Conservation (phyloP, 1,140 invertebrate genomes). For the Elysia chlorotica region DNA sequence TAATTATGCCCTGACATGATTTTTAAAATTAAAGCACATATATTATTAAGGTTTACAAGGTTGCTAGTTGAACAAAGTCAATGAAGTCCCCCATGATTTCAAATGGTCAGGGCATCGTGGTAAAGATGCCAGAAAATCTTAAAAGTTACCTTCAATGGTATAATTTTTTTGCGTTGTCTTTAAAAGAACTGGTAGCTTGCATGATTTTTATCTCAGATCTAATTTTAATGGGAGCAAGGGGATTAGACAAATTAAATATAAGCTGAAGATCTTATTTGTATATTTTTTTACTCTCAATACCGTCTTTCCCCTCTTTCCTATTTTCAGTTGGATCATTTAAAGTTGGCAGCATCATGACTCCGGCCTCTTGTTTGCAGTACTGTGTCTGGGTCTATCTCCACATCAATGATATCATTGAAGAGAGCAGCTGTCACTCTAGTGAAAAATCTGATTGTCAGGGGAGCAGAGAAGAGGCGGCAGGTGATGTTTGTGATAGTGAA, state of each 20-base stretch:
- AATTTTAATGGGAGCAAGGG: no score
- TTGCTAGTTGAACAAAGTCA: no score
- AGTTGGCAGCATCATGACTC: neutral
- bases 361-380: neutral
- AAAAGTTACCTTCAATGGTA: no score
- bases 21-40: neutral
- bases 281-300: no score
- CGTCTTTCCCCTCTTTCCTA: neutral
- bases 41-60: neutral
- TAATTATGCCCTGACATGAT: neutral
- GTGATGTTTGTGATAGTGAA: neutral
- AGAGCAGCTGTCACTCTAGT: neutral
- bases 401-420: neutral
- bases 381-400: conserved; percentile 6
- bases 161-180: no score
- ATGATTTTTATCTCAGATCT: no score
- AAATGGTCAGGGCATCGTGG: no score
- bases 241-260: no score
- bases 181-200: no score
- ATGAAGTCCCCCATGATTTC: no score
- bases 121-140: no score
- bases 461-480: neutral
- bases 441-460: neutral
- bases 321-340: conserved; percentile 3
- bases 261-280: no score